Percentiles rank a stretch among this genome's conserved stretches.
Conservation (phyloP, 2,888 invertebrate genomes). For the Plutella xylostella region DNA sequence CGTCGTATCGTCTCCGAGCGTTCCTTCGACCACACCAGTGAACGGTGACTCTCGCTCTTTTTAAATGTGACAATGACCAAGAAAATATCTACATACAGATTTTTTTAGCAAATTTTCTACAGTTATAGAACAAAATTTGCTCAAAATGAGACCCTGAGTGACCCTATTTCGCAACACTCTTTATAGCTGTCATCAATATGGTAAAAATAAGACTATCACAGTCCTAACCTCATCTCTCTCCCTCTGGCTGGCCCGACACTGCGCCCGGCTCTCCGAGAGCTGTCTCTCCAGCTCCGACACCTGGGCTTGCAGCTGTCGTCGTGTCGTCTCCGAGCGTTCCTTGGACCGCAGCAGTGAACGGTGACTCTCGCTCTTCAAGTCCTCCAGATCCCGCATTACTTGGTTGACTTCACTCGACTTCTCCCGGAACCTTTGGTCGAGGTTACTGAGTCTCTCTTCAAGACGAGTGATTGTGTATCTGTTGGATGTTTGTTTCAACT, state of each 20-base stretch:
- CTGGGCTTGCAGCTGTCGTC: constrained; percentile 44
- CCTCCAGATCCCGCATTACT: constrained; percentile 37
- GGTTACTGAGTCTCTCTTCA: constrained; percentile 41
- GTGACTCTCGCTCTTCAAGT: constrained; percentile 33
- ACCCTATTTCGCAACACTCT: too few species aligned
- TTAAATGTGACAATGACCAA: too few species aligned
- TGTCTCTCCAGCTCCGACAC: constrained; percentile 53
- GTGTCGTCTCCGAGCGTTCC: constrained; percentile 43
- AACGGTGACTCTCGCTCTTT: too few species aligned
- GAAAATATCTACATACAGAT: too few species aligned
- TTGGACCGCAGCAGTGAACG: constrained; percentile 35
- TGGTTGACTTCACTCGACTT: constrained; percentile 35
- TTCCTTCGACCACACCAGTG: constrained; percentile 36
- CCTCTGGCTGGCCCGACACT: constrained; percentile 44
- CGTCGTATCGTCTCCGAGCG: constrained; percentile 43
- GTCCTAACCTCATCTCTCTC: constrained; percentile 47
- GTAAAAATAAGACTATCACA: too few species aligned
- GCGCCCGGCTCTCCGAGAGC: constrained; percentile 47
- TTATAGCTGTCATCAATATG: too few species aligned
- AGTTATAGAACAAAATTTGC: too few species aligned
- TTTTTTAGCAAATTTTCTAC: too few species aligned
- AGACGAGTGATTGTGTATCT: constrained; percentile 29
- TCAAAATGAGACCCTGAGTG: too few species aligned
- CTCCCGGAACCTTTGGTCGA: constrained; percentile 35
- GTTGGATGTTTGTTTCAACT: too few species aligned